Evolutionary conservation across 2,888 invertebrate genomes (phyloP), one percentile per base, ranked within the genome.

Genomic region (Agonum fuliginosum): DNA sequence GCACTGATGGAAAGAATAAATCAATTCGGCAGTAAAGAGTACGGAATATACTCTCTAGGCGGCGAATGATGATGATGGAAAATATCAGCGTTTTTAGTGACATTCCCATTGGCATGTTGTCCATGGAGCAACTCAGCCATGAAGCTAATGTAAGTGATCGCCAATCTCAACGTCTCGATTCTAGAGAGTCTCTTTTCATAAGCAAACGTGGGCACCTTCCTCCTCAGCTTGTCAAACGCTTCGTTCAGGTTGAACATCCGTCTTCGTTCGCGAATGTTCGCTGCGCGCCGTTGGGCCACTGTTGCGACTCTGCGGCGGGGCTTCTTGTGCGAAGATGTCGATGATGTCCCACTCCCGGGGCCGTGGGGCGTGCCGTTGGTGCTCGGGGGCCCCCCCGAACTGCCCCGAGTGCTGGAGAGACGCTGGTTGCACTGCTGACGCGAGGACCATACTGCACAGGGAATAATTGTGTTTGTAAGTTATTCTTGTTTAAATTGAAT

Each of bases 211-310:
- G 98, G 98, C 2, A 97, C 93, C 90, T 97, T 97, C 83, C 97
- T 90, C 22, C 98, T 89, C 43, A 98, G 88, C 84, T 95, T 95
- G 85, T 98, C 98, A 83, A 98, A 98, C 0, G 97, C 97, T 85
- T 97, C 97, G 86, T 98, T 98, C 79, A 98, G 88, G 87, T 97
- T 97, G 86, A 96, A 97, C 97, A 98, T 98, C 80, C 98, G 90
- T 19, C 97, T 90, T 69, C 98, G 89, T 86, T 98, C 98, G 1
- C 97, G 91, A 80, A 97, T 97, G 87, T 97, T 97, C 22, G 97
- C 97, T 0, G 97, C 97, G 71, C 97, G 90, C 34, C 97, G 89
- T 86, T 97, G 97, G 0, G 96, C 96, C 83, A 97, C 91, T 0
- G 97, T 96, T 0, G 97, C 97, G 2, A 97, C 96, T 22, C 97